Evolutionary conservation across 2,888 invertebrate genomes (phyloP), one percentile per base, ranked within the genome.

Genomic region (Salpingus planirostris): DNA sequence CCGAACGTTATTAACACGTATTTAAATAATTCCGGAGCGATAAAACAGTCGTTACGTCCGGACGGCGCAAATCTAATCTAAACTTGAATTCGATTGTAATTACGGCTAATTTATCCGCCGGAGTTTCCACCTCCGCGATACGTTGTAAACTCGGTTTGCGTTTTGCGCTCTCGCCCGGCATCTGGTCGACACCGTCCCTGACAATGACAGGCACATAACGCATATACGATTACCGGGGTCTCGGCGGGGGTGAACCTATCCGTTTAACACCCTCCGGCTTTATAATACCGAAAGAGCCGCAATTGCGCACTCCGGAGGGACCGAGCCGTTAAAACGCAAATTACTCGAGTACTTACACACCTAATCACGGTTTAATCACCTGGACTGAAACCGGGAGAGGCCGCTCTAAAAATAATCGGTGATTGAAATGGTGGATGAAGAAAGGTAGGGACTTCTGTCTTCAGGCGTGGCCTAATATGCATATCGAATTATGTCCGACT

Each of bases 51-150:
- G 49, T 54, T 54, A 52, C 43, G 48, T 46, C 44, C 46, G 44
- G 45, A 49, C 46, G 43, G 47, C 43, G 46, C 49, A 42, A 44
- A 53, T 57, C 54, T 54, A 54, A 57, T 59, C 56, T 50, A 52
- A 56, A 55, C 54, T 57, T 53, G 52, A 52, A 57, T 59, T 53
- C 49, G 45, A 54, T 54, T 51, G 49, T 55, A 56, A 57, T 57
- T 57, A 54, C 50, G 36, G 49, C 47, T 58, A 57, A 57, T 56
- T 55, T 52, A 54, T 52, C 47, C 47, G 38, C 43, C n/a, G n/a
- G n/a, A n/a, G 40, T 25, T 27, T 33, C 27, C 25, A 39, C 45
- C 44, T 43, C n/a, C n/a, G n/a, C n/a, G n/a, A n/a, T n/a, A n/a
- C n/a, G n/a, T n/a, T n/a, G n/a, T n/a, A n/a, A 44, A 33, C 36